phyloP scores from a whole-genome alignment of 92 coral and sea anemone species.

The Metridium senile region DNA sequence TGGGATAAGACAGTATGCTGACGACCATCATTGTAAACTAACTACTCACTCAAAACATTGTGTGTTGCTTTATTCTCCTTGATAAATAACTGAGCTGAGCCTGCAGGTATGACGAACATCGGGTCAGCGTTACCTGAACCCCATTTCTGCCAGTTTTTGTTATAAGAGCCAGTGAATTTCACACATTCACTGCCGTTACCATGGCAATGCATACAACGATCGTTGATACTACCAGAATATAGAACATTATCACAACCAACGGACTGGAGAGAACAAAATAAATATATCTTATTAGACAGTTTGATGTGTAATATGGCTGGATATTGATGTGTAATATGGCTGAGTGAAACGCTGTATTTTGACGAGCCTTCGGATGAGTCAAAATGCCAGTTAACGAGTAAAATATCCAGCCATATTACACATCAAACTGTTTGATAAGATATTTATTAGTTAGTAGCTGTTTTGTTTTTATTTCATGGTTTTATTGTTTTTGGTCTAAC shows the following conservation, averaged over 20 bases:
- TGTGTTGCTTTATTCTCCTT: conserved; percentile 37
- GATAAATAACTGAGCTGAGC: conserved; percentile 58
- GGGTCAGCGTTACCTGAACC: conserved; percentile 56
- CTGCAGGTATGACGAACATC: conserved; percentile 60
- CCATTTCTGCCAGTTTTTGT: conserved; percentile 43
- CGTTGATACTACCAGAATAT: conserved; percentile 43
- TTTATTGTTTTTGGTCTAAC: too few species aligned
- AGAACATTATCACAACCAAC: conserved; percentile 76
- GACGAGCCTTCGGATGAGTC: too few species aligned
- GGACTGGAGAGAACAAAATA: conserved; percentile 34
- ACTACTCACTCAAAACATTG: conserved; percentile 66
- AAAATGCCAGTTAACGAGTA: too few species aligned
- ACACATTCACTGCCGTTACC: conserved; percentile 81
- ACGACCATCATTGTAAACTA: too few species aligned
- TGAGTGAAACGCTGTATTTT: too few species aligned
- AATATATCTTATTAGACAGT: neutral
- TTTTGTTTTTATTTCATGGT: too few species aligned
- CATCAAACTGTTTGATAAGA: too few species aligned
- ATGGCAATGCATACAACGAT: conserved; percentile 79
- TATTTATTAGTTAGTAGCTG: too few species aligned
- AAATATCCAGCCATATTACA: too few species aligned
- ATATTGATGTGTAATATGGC: too few species aligned
- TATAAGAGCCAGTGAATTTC: conserved; percentile 34
- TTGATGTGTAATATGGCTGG: too few species aligned
- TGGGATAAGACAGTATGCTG: too few species aligned